Conservation (phyloP, 2,797 vertebrate genomes). For the Pyrocephalus nanus region DNA sequence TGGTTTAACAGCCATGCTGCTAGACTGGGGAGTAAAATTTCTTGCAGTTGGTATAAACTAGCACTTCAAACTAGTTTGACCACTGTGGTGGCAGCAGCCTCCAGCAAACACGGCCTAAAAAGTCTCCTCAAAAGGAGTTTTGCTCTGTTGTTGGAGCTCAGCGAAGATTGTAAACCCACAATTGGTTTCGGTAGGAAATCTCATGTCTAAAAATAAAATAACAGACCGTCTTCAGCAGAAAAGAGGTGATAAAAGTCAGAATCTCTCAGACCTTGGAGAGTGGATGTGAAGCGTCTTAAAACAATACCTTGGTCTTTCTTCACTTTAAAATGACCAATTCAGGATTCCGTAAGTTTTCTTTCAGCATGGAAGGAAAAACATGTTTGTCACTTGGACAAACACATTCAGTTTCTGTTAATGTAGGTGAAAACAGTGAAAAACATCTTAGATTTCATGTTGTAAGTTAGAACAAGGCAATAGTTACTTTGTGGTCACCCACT, state of each 20-base stretch:
- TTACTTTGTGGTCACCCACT: not conserved
- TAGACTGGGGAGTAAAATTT: not conserved
- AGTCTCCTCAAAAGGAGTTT: not conserved
- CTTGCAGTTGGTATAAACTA: not conserved
- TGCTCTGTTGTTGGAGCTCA: not conserved
- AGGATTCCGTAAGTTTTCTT: not conserved
- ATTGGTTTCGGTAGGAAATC: not conserved
- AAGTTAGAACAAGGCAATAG: not conserved
- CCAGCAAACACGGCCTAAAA: not conserved
- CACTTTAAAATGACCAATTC: not conserved
- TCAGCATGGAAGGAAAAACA: not conserved
- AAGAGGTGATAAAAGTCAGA: not conserved
- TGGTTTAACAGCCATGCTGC: not conserved
- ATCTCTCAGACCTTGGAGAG: not conserved
- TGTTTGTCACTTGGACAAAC: not conserved
- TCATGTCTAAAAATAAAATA: conserved; percentile 8
- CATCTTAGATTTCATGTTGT: not conserved
- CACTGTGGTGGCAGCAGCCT: not conserved
- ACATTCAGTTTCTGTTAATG: not conserved
- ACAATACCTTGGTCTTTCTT: not conserved
- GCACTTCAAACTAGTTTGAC: not conserved
- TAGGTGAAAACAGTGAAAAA: not conserved
- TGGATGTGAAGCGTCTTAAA: not conserved
- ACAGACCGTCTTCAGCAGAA: not conserved
- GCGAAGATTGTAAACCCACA: not conserved